Evolutionary conservation across 1,140 invertebrate genomes (phyloP), one percentile per base, ranked within the genome.

Genomic region (Sesamia nonagrioides): DNA sequence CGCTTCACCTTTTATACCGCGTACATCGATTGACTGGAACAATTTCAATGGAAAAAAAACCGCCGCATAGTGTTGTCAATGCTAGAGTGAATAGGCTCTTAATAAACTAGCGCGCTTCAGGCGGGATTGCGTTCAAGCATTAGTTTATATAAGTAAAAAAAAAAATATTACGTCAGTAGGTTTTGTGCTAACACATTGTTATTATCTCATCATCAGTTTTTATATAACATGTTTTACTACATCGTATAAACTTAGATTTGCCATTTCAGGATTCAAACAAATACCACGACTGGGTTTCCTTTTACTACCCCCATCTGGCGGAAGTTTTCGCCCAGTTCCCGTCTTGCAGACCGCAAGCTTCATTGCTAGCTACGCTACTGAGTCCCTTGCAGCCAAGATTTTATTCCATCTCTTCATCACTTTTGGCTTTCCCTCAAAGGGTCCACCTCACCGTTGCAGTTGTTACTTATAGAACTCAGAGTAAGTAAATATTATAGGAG

Each of bases 371-470:
- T 45, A 97, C 98, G 0, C 97, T 99, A 86, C 94, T 99, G 5
- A 98, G 97, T 0, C 95, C 97, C 0, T 91, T 99, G 15, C 98
- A 99, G 91, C 98, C 98, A 1, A 95, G 99, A 87, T 99, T 98
- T 94, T 99, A 99, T 92, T 98, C 98, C 52, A 99, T 99, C 82
- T 99, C 98, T 15, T 99, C 98, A 0, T 98, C 98, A 6, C 97
- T 97, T 0, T 85, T 96, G 0, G 96, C 97, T 6, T 96, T 97
- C 77, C 95, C 96, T 0, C 96, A 97, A 42, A 96, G 97, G 91
- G 97, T 99, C n/a, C 98, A 99, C 91, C 92, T 99, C 2, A 99
- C 99, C 0, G 98, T 99, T 33, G 98, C 98, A 66, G 97, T 99
- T 1, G 98, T 99, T 2, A 96, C 97, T 60, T 99, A 98, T 91